Conservation (phyloP, 2,797 vertebrate genomes). For the Semotilus atromaculatus region DNA sequence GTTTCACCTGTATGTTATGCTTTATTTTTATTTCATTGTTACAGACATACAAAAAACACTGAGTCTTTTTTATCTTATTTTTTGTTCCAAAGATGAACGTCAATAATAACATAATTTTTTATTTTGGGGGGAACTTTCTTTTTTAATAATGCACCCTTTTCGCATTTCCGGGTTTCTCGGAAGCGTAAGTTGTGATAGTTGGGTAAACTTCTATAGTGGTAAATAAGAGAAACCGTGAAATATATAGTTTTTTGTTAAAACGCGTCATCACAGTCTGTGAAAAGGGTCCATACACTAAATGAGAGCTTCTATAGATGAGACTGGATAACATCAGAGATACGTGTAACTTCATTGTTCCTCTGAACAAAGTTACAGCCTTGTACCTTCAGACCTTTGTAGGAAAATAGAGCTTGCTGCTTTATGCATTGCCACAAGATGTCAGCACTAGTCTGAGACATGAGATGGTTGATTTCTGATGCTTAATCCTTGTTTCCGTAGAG, state of each 20-base stretch:
- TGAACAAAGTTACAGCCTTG: background rate
- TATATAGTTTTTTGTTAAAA: too few relatives aligned
- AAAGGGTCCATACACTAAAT: background rate
- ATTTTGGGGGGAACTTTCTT: background rate
- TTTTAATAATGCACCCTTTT: background rate
- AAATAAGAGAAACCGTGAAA: too few relatives aligned
- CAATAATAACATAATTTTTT: background rate
- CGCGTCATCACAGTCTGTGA: too few relatives aligned
- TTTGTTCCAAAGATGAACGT: background rate
- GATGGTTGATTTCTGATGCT: background rate
- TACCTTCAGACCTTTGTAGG: background rate
- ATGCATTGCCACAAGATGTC: conserved; percentile 60
- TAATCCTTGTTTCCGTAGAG: background rate
- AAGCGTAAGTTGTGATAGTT: too few relatives aligned
- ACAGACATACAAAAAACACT: too few relatives aligned
- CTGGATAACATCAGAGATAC: background rate
- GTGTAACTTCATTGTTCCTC: background rate
- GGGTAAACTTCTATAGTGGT: too few relatives aligned
- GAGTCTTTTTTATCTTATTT: background rate
- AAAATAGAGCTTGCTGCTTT: background rate
- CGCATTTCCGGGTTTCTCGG: too few relatives aligned
- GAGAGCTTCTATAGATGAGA: background rate
- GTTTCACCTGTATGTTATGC: too few relatives aligned
- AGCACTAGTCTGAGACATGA: conserved; percentile 54
- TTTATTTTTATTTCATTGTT: too few relatives aligned